Conservation (phyloP, 2,888 invertebrate species). For the Apamea epomidion region DNA sequence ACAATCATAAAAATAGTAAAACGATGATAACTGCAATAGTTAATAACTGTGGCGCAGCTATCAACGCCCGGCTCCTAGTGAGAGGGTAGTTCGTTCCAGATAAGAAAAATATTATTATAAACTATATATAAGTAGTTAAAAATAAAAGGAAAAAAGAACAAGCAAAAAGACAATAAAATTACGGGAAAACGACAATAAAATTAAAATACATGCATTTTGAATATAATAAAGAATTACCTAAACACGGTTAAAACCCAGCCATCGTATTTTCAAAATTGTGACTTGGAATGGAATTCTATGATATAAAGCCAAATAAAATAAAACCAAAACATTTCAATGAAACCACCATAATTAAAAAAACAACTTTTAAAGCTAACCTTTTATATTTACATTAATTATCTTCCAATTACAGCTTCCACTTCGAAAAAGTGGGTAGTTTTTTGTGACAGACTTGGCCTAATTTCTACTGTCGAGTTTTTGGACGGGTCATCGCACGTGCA, state of each 20-base stretch:
- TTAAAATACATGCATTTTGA: neutral
- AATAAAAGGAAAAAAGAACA: too few species aligned
- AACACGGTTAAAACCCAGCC: neutral
- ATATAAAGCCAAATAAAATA: neutral
- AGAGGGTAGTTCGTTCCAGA: too few species aligned
- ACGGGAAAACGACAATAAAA: too few species aligned
- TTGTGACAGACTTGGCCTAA: conserved; percentile 81
- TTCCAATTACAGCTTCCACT: conserved; percentile 67
- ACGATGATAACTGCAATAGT: too few species aligned
- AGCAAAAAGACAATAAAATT: too few species aligned
- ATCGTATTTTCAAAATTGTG: neutral
- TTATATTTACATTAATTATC: conserved; percentile 72
- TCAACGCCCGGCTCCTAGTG: too few species aligned
- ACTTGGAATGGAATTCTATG: neutral
- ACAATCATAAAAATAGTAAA: too few species aligned
- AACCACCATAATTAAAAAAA: conserved; percentile 17
- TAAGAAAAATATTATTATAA: too few species aligned
- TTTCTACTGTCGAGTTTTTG: conserved; percentile 77
- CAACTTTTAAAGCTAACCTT: conserved; percentile 36
- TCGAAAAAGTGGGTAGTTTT: conserved; percentile 75
- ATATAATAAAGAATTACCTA: too few species aligned
- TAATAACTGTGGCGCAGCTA: too few species aligned
- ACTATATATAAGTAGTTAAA: too few species aligned
- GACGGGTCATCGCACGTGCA: conserved; percentile 76
- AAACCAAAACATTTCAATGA: neutral